Percentiles rank a stretch among this genome's conserved stretches.
Conservation (phyloP, 2,888 invertebrate species). For the Amiota mariae region DNA sequence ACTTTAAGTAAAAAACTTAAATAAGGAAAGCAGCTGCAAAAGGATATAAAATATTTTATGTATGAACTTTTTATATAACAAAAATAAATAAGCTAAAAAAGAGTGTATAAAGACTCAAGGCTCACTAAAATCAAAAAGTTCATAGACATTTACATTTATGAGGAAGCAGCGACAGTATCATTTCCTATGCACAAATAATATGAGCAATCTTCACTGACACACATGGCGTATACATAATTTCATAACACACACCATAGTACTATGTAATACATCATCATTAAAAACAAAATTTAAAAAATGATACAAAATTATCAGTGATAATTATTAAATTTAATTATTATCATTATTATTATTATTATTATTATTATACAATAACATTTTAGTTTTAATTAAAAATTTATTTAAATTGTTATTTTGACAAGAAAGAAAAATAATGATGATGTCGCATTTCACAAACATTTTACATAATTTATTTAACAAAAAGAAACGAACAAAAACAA, state of each 20-base stretch:
- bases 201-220: not conserved
- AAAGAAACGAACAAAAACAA: conserved; percentile 11
- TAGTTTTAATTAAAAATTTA: too few relatives aligned
- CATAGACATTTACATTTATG: too few relatives aligned
- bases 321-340: too few relatives aligned
- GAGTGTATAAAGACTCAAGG: not conserved
- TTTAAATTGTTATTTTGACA: too few relatives aligned
- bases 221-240: conserved; percentile 58
- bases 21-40: too few relatives aligned
- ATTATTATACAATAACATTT: not conserved
- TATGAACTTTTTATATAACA: conserved; percentile 52
- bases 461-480: conserved; percentile 19
- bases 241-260: not conserved
- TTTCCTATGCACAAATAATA: too few relatives aligned
- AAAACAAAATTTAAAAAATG: not conserved
- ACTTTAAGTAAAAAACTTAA: too few relatives aligned
- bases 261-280: too few relatives aligned
- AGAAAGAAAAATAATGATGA: too few relatives aligned
- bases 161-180: too few relatives aligned
- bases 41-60: conserved; percentile 54
- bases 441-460: not conserved
- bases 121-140: too few relatives aligned
- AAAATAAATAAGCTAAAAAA: conserved; percentile 37
- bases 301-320: conserved; percentile 6
- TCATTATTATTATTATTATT: too few relatives aligned